These are phyloP conservation scores for Pogonomyrmex barbatus DNA, from an alignment of 1,140 invertebrate genomes.

Conservation along the genomic window DNA sequence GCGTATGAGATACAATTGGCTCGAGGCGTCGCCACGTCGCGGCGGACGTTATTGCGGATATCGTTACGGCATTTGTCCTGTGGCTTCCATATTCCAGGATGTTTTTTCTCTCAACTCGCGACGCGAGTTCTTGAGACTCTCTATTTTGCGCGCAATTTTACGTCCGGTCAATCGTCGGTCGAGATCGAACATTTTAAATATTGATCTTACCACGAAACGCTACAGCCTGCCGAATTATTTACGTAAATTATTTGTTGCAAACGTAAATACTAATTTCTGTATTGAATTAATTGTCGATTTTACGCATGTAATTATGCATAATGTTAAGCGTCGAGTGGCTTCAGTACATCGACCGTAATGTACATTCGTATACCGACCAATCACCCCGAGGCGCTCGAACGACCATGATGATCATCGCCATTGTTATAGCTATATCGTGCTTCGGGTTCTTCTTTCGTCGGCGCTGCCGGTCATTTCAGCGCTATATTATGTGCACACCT, in stretches of 20 bases:
- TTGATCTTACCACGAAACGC: constrained; percentile 7
- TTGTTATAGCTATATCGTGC: constrained; percentile 19
- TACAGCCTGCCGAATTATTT: constrained; percentile 21
- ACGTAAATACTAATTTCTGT: constrained; percentile 42
- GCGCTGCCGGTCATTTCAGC: constrained; percentile 39
- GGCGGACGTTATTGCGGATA: constrained; percentile 47
- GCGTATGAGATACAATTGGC: constrained; percentile 58
- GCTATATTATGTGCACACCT: constrained; percentile 6
- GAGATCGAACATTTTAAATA: neutral
- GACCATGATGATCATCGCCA: constrained; percentile 55
- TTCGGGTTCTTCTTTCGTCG: constrained; percentile 55
- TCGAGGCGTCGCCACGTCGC: constrained; percentile 42
- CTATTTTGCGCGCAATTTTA: neutral
- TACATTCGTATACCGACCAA: constrained; percentile 46
- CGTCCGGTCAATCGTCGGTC: neutral
- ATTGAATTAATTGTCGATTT: constrained; percentile 60
- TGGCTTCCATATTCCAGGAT: constrained; percentile 35
- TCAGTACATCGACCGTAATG: constrained; percentile 48
- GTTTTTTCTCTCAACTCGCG: neutral
- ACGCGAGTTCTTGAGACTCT: neutral
- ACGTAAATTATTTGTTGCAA: constrained; percentile 35
- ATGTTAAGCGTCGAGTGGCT: constrained; percentile 50
- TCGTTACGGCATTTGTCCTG: constrained; percentile 38
- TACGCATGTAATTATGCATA: constrained; percentile 54
- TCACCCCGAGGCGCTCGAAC: constrained; percentile 51